Percentiles rank a stretch among this genome's conserved stretches.
These are phyloP conservation scores for Athripsodes cinereus DNA, from an alignment of 2,888 invertebrate species.

Conservation along the genomic window DNA sequence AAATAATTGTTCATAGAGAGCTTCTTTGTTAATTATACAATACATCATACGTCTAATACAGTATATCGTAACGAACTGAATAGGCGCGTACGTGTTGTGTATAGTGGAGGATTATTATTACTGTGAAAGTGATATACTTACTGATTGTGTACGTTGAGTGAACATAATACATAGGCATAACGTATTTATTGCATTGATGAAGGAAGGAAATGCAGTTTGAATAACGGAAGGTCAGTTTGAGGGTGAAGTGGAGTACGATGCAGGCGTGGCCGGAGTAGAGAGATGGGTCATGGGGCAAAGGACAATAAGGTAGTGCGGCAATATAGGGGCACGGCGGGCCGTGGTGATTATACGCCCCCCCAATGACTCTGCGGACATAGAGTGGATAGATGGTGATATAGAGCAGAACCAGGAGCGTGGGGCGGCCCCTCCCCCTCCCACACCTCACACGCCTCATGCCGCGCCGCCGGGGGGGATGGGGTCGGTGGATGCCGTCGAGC, in stretches of 20 bases:
- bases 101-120: too few species aligned
- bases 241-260: not conserved
- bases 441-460: slow-evolving; percentile 14
- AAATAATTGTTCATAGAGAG: too few species aligned
- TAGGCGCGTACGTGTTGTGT: too few species aligned
- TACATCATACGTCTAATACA: too few species aligned
- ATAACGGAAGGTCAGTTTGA: too few species aligned
- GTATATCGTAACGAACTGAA: too few species aligned
- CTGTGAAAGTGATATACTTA: too few species aligned
- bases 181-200: too few species aligned
- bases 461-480: slow-evolving; percentile 59
- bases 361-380: not conserved
- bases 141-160: too few species aligned
- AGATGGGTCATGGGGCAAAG: not conserved
- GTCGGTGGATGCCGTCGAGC: slow-evolving; percentile 69
- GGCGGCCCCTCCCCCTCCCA: slow-evolving; percentile 31
- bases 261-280: not conserved
- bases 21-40: too few species aligned
- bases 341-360: not conserved
- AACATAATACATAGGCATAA: too few species aligned
- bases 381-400: not conserved
- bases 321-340: slow-evolving; percentile 29
- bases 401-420: slow-evolving; percentile 10
- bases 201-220: slow-evolving; percentile 6
- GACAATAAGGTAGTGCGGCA: slow-evolving; percentile 23